A percentile compares a stretch with the other conserved stretches of the same genome.
Evolutionary conservation across 2,888 invertebrate species (phyloP).

Genomic region (Amphimallon solstitiale): DNA sequence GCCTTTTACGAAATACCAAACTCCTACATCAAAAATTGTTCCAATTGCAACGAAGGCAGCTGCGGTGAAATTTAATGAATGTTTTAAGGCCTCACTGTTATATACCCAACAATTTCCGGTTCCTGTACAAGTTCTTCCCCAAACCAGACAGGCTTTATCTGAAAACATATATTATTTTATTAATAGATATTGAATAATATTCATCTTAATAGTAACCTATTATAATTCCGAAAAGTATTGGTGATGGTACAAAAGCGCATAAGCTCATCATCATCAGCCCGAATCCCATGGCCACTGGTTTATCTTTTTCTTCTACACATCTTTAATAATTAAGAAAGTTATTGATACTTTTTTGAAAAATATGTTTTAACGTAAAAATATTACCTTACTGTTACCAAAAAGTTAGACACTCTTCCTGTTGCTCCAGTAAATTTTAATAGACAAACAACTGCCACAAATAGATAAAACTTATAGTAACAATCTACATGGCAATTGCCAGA

Average conservation of each 20-base stretch:
- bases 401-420: constrained; percentile 71
- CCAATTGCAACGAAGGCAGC: constrained; percentile 73
- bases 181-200: not conserved
- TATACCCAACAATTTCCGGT: constrained; percentile 81
- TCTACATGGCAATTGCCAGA: constrained; percentile 69
- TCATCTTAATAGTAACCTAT: constrained; percentile 65
- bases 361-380: not conserved
- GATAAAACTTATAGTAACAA: constrained; percentile 67
- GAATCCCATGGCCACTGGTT: constrained; percentile 77
- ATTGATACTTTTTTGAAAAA: too few species aligned
- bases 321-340: constrained; percentile 54
- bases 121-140: constrained; percentile 77
- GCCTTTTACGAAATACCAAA: constrained; percentile 76
- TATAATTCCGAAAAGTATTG: constrained; percentile 79
- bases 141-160: constrained; percentile 76
- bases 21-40: constrained; percentile 72
- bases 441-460: constrained; percentile 67
- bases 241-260: constrained; percentile 79
- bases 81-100: constrained; percentile 72
- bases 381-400: constrained; percentile 70
- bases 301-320: constrained; percentile 78
- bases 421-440: constrained; percentile 70
- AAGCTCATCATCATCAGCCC: constrained; percentile 75
- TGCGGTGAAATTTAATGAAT: constrained; percentile 73
- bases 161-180: constrained; percentile 43